Evolutionary conservation across 2,113 vertebrate genomes (phyloP).

Genomic region (Acrocephalus kingi): DNA sequence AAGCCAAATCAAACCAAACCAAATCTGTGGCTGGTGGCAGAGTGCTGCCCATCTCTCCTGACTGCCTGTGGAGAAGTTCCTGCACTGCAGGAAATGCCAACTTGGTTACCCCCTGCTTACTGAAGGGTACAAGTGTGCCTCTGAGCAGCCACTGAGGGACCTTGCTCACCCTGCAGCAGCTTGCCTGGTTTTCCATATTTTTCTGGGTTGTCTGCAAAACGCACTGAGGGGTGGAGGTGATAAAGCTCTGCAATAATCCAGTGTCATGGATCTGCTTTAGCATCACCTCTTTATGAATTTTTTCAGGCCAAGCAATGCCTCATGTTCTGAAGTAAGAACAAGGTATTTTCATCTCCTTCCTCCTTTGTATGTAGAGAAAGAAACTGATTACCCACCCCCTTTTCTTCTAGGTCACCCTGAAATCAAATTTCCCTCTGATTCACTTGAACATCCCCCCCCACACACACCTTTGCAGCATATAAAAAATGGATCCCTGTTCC

Average conservation of each 20-base stretch:
- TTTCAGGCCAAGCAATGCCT: not conserved
- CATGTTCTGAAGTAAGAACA: not conserved
- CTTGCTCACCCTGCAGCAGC: not conserved
- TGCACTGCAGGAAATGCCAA: not conserved
- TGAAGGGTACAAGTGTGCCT: not conserved
- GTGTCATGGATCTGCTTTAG: not conserved
- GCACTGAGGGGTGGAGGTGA: not conserved
- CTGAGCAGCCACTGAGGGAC: not conserved
- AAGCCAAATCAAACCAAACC: not conserved
- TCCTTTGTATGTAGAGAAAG: not conserved
- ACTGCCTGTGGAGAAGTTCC: not conserved
- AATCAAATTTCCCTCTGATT: not conserved
- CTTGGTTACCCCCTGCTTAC: not conserved
- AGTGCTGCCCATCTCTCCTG: not conserved
- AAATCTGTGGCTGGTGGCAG: not conserved
- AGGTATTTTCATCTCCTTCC: not conserved
- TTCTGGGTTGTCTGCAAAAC: not conserved
- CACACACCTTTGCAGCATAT: rapidly evolving
- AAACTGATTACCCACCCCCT: not conserved
- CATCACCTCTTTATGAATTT: not conserved
- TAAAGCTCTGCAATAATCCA: not conserved
- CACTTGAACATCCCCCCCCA: not conserved
- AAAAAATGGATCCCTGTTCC: not conserved
- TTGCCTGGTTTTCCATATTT: not conserved
- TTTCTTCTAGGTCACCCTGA: not conserved